Conservation (phyloP, 2,888 invertebrate genomes). For the Aphodius granarius region DNA sequence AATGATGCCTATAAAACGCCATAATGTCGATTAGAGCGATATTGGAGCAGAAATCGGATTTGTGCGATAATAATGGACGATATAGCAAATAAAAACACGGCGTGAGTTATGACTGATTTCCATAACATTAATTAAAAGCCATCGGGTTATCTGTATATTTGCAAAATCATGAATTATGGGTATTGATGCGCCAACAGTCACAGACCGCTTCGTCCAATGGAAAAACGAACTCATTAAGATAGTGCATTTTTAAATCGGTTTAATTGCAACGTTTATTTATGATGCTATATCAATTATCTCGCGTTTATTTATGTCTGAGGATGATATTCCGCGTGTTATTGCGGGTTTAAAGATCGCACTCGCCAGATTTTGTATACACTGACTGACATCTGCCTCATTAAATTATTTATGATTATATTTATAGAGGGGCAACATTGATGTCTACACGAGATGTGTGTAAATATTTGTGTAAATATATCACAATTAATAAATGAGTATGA, state of each 20-base stretch:
- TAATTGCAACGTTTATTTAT: not conserved
- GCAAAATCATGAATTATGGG: constrained; percentile 38
- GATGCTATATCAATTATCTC: not conserved
- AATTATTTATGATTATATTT: not conserved
- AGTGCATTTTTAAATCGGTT: constrained; percentile 17
- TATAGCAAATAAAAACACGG: not conserved
- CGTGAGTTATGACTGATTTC: constrained; percentile 33
- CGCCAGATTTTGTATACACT: not conserved
- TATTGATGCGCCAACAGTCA: constrained; percentile 34
- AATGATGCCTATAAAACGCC: not conserved
- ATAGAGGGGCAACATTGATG: not conserved
- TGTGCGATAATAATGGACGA: constrained; percentile 3
- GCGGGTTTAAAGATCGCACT: not conserved
- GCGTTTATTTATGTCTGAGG: not conserved
- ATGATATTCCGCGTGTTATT: not conserved
- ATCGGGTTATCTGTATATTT: constrained; percentile 38
- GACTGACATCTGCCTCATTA: not conserved
- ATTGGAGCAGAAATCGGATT: constrained; percentile 8
- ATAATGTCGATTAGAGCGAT: not conserved
- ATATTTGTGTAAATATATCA: too few relatives aligned
- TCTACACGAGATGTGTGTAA: too few relatives aligned
- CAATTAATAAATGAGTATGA: too few relatives aligned
- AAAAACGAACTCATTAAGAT: constrained; percentile 24
- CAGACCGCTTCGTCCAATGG: constrained; percentile 37
- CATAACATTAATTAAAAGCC: constrained; percentile 40